These are phyloP conservation scores for Notocelia uddmanniana DNA, from an alignment of 2,888 invertebrate genomes.

Conservation along the genomic window DNA sequence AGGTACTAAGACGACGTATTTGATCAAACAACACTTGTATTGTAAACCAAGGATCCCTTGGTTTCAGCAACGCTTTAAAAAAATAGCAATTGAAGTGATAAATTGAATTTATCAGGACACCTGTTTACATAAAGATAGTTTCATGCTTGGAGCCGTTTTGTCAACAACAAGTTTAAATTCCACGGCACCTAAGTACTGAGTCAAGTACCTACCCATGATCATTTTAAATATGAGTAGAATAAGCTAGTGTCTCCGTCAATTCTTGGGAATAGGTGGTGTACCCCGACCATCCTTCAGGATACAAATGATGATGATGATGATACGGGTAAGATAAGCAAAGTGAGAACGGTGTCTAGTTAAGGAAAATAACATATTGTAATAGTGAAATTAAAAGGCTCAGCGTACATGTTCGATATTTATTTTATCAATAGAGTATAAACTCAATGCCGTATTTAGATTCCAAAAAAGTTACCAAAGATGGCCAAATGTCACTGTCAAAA, in stretches of 20 bases:
- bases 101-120: constrained; percentile 3
- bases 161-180: constrained; percentile 7
- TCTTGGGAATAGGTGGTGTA: too few species aligned
- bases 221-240: too few species aligned
- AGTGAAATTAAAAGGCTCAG: neutral
- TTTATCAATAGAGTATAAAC: neutral
- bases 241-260: too few species aligned
- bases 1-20: constrained; percentile 12
- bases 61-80: neutral
- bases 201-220: too few species aligned
- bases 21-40: constrained; percentile 16
- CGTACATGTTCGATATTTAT: neutral
- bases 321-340: neutral
- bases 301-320: too few species aligned
- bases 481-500: too few species aligned
- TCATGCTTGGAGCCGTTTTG: neutral
- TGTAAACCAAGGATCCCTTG: neutral
- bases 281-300: too few species aligned
- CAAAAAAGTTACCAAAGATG: too few species aligned
- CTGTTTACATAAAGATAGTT: constrained; percentile 15
- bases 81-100: neutral
- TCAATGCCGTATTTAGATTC: too few species aligned
- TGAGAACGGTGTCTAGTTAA: neutral
- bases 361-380: neutral
- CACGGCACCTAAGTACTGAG: neutral